Evolutionary conservation across 2,113 vertebrate species (phyloP), one percentile per base, ranked within the genome.

Genomic region (Rhynchomys soricoides): DNA sequence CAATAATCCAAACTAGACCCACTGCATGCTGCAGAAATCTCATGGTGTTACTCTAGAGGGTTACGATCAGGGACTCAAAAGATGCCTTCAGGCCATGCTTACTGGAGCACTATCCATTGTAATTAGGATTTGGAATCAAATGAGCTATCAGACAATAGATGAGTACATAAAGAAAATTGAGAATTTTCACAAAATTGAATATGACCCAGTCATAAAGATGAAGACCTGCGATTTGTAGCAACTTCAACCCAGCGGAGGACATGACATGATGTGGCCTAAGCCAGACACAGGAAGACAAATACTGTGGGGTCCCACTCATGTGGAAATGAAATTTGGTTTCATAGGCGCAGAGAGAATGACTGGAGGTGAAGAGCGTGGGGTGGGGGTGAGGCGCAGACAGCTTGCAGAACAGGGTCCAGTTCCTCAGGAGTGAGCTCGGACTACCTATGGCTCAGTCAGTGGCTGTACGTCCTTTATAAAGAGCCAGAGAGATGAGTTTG

Each of bases 71-170:
- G 4, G 12, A 8, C 7, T 40, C 79, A 43, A 62, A 62, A 29
- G 57, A 29, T 16, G n/a, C 40, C n/a, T 10, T 26, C 8, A 3
- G 16, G n/a, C 37, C 79, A 16, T 29, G n/a, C 6, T 59, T 1
- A 40, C n/a, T 62, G 7, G 1, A 0, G 21, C 79, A 24, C 11
- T 15, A 37, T 22, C 52, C 11, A 26, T 24, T 7, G 7, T 0
- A 57, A 52, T 34, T 11, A 13, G 0, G 22, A 29, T 29, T 29
- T 29, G 55, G 55, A 62, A 62, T 29, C 55, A 40, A 9, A 57
- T 29, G 79, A 43, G 79, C 8, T 8, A n/a, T 29, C 57, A 43
- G 9, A 29, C n/a, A 16, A n/a, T 8, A 2, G 37, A 3, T 59
- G 55, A 43, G 8, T 8, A 15, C 52, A 57, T n/a, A 43, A 16